phyloP scores from a whole-genome alignment of 2,113 vertebrate genomes.

The Nasalis larvatus region DNA sequence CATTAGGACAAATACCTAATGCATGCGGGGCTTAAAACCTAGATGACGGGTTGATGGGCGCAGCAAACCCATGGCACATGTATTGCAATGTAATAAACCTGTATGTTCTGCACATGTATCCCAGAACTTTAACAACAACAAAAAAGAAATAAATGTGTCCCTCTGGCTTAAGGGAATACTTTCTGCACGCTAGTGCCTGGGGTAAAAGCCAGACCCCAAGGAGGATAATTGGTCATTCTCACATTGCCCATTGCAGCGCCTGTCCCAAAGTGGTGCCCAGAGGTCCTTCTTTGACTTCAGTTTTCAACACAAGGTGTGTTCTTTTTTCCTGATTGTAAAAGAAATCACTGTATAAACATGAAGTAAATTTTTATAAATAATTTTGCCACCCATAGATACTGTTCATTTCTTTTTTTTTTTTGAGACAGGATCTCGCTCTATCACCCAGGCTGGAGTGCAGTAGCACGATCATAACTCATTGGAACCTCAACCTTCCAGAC shows the following conservation, averaged over 20 bases:
- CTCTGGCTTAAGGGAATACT: neutral
- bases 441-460: no score
- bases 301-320: neutral
- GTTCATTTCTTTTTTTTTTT: neutral
- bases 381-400: slow-evolving; percentile 1
- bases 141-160: neutral
- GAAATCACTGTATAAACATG: neutral
- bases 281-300: neutral
- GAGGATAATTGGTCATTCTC: neutral
- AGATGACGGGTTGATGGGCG: no score
- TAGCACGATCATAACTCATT: no score
- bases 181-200: neutral
- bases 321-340: neutral
- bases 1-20: no score
- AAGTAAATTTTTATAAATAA: neutral
- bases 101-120: no score
- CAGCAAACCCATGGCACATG: no score
- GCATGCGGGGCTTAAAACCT: no score
- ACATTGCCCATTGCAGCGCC: fast-evolving
- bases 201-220: neutral
- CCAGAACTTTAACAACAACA: no score
- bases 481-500: no score
- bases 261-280: neutral
- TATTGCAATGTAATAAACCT: no score
- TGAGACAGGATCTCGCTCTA: no score